These are phyloP conservation scores for Portevinia maculata DNA, from an alignment of 2,888 invertebrate species.

Conservation along the genomic window DNA sequence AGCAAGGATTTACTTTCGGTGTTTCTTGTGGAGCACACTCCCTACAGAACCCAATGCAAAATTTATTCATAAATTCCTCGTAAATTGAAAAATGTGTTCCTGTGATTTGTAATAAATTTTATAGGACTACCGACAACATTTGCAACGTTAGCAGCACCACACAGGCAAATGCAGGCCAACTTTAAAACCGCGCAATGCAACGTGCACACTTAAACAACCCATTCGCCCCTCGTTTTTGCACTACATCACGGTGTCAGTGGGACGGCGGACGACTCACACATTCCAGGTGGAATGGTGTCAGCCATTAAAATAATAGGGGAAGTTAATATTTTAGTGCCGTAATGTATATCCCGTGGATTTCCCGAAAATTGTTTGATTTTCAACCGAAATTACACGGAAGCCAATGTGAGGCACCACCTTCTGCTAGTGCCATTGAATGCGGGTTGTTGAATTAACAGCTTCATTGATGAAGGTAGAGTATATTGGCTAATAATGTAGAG, in stretches of 20 bases:
- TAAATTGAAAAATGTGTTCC: slow-evolving; percentile 59
- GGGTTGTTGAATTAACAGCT: slow-evolving; percentile 46
- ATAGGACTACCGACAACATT: slow-evolving; percentile 24
- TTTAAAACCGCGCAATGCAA: slow-evolving; percentile 9
- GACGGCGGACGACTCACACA: slow-evolving; percentile 29
- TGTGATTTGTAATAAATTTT: slow-evolving; percentile 62
- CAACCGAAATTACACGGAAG: slow-evolving; percentile 33
- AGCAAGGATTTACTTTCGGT: too few species aligned
- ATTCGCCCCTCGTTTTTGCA: slow-evolving; percentile 4
- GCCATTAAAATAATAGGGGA: slow-evolving; percentile 65
- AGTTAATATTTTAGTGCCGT: slow-evolving; percentile 63
- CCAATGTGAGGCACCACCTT: slow-evolving; percentile 4
- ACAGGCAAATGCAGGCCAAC: not conserved
- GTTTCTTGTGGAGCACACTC: too few species aligned
- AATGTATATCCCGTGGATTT: slow-evolving; percentile 52
- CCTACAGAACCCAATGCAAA: not conserved
- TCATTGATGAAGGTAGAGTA: slow-evolving; percentile 42
- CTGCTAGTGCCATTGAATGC: not conserved
- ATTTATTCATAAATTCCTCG: slow-evolving; percentile 44
- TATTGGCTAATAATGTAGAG: slow-evolving; percentile 25
- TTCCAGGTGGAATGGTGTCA: slow-evolving; percentile 28
- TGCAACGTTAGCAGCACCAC: slow-evolving; percentile 3
- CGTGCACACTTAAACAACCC: not conserved
- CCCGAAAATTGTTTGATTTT: slow-evolving; percentile 53
- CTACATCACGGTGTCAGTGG: slow-evolving; percentile 20